These are phyloP conservation scores for Hippopotamus amphibius DNA, from an alignment of 2,113 vertebrate species.

Conservation along the genomic window DNA sequence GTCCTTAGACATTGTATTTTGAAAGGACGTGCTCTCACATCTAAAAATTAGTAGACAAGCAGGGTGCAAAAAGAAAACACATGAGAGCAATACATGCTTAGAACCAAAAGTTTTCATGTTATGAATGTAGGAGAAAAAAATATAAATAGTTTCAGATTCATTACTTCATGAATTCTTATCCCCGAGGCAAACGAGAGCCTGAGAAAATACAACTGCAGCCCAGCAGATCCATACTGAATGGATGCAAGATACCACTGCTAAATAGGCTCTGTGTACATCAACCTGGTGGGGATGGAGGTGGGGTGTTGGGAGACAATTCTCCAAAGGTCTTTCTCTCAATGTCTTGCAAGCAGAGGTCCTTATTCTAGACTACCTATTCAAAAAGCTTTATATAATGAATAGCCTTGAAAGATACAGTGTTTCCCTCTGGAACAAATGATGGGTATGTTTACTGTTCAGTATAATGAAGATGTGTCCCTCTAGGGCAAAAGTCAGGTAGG, in stretches of 20 bases:
- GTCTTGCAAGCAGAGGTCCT: neutral
- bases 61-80: neutral
- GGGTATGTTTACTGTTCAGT: neutral
- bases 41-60: neutral
- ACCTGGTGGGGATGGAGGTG: neutral
- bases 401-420: neutral
- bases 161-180: neutral
- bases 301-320: neutral
- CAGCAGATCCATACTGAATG: neutral
- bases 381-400: neutral
- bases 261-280: neutral
- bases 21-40: neutral
- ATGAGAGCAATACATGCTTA: neutral
- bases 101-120: neutral
- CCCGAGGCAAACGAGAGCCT: neutral
- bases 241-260: neutral
- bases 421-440: neutral
- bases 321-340: neutral
- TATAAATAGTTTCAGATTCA: neutral
- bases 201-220: neutral
- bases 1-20: neutral
- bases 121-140: neutral
- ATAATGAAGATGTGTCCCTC: neutral
- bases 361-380: neutral
- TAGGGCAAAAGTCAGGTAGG: neutral